Conservation (phyloP, 2,888 invertebrate species). For the Aleiodes alternator region DNA sequence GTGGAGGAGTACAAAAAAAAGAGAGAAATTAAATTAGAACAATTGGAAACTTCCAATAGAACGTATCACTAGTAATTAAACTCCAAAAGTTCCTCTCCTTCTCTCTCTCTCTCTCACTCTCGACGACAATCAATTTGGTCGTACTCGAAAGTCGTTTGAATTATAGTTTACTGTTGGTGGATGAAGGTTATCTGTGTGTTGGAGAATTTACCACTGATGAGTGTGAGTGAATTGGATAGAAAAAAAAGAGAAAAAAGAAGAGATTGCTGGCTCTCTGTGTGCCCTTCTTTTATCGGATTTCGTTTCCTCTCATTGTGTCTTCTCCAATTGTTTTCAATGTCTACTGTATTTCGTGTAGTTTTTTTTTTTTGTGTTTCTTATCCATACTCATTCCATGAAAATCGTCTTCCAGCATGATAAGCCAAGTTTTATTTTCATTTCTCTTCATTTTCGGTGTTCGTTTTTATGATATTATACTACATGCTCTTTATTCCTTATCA, state of each 20-base stretch:
- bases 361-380: not conserved
- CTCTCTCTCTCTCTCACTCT: not conserved
- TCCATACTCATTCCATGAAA: slow-evolving; percentile 19
- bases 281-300: slow-evolving; percentile 28
- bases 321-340: slow-evolving; percentile 38
- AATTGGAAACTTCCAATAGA: slow-evolving; percentile 29
- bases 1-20: not conserved
- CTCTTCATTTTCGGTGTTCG: not conserved
- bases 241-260: not conserved
- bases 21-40: slow-evolving; percentile 26
- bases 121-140: slow-evolving; percentile 25
- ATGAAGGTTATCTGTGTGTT: slow-evolving; percentile 1
- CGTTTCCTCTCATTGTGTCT: slow-evolving; percentile 1
- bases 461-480: not conserved
- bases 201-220: slow-evolving; percentile 9
- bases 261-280: slow-evolving; percentile 12
- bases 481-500: slow-evolving; percentile 1
- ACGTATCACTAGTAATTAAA: slow-evolving; percentile 29
- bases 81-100: slow-evolving; percentile 12
- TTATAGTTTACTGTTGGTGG: slow-evolving; percentile 25
- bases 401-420: slow-evolving; percentile 9
- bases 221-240: slow-evolving; percentile 16
- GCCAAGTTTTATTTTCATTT: not conserved
- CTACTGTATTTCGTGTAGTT: slow-evolving; percentile 7
- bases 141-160: slow-evolving; percentile 11